Evolutionary conservation across 2,797 vertebrate genomes (phyloP), one percentile per base, ranked within the genome.

Genomic region (Peromyscus attwateri): DNA sequence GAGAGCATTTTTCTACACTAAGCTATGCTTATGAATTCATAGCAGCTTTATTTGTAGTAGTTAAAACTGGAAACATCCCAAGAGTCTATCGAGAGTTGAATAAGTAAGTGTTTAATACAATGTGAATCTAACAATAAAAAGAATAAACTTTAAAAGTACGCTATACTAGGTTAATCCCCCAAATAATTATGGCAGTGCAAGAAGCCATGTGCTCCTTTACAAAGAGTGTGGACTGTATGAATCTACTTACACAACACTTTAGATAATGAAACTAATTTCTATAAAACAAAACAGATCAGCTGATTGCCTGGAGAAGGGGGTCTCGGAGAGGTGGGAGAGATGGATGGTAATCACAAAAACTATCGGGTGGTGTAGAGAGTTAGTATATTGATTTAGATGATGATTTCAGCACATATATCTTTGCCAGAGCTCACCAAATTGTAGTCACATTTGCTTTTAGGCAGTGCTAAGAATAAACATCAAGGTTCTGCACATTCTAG

Each of bases 181-280:
- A 79, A 77, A 76, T 62, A 92, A 91, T 75, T 31, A 21, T 68
- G 37, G 8, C 57, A 8, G 7, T 79, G 25, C 64, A 87, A 62
- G 60, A 88, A 94, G 12, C 73, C 73, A 87, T 37, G 31, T 31
- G 21, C n/a, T 82, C 13, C 16, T 62, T 66, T 64, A 68, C 3
- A 84, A 81, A 91, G 76, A 27, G 21, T 49, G 6, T 34, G 8
- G 57, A 94, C 14, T 68, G 10, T 27, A 21, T 68, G 66, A 73
- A 77, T 89, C 9, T 10, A 70, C 19, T 73, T 77, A 23, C 2
- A 77, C 13, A 46, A n/a, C 43, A 82, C 43, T 87, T 82, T 89
- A 93, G 34, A 79, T 80, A 94, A 64, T 94, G 66, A 94, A 68
- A 71, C 57, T 66, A 88, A 79, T 34, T 31, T 75, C 10, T 43